Conservation (phyloP, 2,113 vertebrate species). For the Ageneiosus marmoratus region DNA sequence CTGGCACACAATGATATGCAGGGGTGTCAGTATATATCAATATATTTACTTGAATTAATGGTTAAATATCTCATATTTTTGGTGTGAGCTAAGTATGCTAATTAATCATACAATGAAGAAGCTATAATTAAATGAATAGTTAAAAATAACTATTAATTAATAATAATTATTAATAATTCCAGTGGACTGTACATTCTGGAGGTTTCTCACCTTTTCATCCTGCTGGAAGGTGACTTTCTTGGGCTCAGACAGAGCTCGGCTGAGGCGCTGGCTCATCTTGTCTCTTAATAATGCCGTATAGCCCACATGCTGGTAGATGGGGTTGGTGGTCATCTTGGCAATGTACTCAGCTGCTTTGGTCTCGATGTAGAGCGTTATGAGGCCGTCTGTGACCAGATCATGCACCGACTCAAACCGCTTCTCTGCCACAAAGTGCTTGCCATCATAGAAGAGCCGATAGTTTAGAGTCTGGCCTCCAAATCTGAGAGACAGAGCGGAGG, state of each 20-base stretch:
- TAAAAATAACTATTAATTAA: too few species aligned
- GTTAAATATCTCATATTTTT: not conserved
- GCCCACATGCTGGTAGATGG: conserved; percentile 95
- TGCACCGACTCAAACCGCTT: conserved; percentile 96
- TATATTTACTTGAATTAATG: not conserved
- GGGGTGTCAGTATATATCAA: too few species aligned
- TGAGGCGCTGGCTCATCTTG: conserved; percentile 85
- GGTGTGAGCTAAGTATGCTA: not conserved
- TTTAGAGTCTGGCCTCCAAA: conserved; percentile 95
- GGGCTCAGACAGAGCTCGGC: conserved; percentile 79
- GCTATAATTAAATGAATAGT: too few species aligned
- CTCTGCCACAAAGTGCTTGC: conserved; percentile 97
- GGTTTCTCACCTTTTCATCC: conserved; percentile 86
- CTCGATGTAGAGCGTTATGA: conserved; percentile 97
- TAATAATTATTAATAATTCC: too few species aligned
- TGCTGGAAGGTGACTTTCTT: conserved; percentile 83
- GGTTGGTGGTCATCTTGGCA: conserved; percentile 97
- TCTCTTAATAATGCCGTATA: conserved; percentile 92
- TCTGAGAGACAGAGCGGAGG: conserved; percentile 63
- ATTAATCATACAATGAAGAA: too few species aligned
- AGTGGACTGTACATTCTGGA: not conserved
- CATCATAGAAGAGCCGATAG: conserved; percentile 95
- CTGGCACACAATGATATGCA: not conserved
- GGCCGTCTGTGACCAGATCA: conserved; percentile 94
- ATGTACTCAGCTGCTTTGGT: conserved; percentile 97